phyloP scores from a whole-genome alignment of 2,888 invertebrate genomes.

The Brachylomia viminalis region DNA sequence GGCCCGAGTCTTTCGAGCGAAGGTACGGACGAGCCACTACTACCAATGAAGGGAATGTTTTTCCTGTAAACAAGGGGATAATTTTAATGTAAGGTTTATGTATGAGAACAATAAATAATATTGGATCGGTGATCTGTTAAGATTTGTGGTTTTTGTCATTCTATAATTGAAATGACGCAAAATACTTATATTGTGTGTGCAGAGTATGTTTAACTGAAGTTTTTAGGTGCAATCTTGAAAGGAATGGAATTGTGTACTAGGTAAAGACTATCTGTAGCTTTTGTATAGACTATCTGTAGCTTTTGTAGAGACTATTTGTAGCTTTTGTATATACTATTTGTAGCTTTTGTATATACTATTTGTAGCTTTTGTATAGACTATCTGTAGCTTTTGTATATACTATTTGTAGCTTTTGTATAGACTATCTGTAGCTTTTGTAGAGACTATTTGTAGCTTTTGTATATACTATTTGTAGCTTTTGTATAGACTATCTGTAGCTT shows the following conservation, averaged over 20 bases:
- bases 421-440: too few species aligned
- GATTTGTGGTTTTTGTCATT: background rate
- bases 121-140: background rate
- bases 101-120: background rate
- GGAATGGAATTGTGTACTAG: background rate
- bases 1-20: constrained; percentile 92
- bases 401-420: too few species aligned
- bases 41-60: constrained; percentile 96
- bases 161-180: too few species aligned
- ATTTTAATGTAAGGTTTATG: background rate
- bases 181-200: background rate
- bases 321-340: too few species aligned
- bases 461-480: too few species aligned
- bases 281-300: too few species aligned
- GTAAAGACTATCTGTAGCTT: background rate
- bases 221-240: background rate
- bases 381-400: too few species aligned
- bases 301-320: too few species aligned
- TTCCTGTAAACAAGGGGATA: constrained; percentile 85
- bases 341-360: too few species aligned
- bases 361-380: too few species aligned
- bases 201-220: background rate
- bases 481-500: too few species aligned
- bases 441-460: too few species aligned
- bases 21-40: constrained; percentile 95